phyloP scores from a whole-genome alignment of 2,888 invertebrate species.

The Caenorhabditis auriculariae region DNA sequence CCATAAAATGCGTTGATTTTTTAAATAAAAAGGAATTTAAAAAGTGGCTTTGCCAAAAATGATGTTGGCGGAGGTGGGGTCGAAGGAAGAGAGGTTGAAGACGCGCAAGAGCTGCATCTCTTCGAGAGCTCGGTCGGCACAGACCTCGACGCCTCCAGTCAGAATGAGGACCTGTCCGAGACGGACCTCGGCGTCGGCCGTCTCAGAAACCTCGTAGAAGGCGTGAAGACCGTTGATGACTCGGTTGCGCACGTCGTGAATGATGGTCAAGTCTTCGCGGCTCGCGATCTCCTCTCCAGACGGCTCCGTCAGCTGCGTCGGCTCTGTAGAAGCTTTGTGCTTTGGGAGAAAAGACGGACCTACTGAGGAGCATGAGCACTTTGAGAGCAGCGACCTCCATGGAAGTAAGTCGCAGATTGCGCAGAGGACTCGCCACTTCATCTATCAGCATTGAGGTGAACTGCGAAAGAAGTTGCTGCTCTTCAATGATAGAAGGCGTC shows the following conservation, averaged over 20 bases:
- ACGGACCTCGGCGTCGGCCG: conserved; percentile 1
- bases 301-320: conserved; percentile 20
- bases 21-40: conserved; percentile 4
- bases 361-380: conserved; percentile 38
- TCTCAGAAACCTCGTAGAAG: conserved; percentile 5
- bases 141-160: conserved; percentile 32
- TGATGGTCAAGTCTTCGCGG: conserved; percentile 15
- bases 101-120: conserved; percentile 33
- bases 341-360: conserved; percentile 4
- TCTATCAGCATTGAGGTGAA: conserved; percentile 27
- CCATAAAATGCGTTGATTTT: neutral
- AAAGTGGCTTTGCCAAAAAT: conserved; percentile 29
- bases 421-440: conserved; percentile 32
- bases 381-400: conserved; percentile 35
- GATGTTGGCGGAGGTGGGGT: conserved; percentile 20
- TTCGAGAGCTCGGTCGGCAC: conserved; percentile 32
- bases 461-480: conserved; percentile 27
- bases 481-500: conserved; percentile 15
- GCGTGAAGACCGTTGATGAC: conserved; percentile 28
- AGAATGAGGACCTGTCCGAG: conserved; percentile 20
- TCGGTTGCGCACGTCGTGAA: conserved; percentile 17
- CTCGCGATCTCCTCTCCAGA: conserved; percentile 15
- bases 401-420: conserved; percentile 19
- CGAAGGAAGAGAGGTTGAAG: conserved; percentile 33
- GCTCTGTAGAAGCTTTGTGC: conserved; percentile 17